phyloP scores from a whole-genome alignment of 2,888 invertebrate genomes.

The Tipula helvola region DNA sequence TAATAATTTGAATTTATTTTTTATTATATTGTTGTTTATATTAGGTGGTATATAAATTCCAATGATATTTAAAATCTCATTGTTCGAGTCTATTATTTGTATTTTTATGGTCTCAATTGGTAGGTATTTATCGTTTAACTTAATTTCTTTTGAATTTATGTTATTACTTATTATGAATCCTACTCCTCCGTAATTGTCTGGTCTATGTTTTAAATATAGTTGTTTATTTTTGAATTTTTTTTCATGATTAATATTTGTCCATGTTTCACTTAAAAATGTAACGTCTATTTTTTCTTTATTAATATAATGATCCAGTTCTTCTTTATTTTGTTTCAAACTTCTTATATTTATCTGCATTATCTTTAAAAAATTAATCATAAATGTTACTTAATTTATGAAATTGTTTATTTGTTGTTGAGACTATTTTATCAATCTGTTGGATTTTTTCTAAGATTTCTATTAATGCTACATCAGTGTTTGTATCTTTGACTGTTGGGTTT shows the following conservation, averaged over 20 bases:
- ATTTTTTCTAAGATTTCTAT: too few species aligned
- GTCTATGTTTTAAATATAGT: neutral
- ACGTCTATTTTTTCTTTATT: neutral
- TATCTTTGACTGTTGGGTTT: too few species aligned
- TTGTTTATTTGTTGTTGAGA: neutral
- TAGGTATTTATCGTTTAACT: neutral
- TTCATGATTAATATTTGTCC: neutral
- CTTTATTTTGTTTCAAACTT: neutral
- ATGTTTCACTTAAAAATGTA: neutral
- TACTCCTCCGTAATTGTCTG: too few species aligned
- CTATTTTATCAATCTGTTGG: neutral
- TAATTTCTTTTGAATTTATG: neutral
- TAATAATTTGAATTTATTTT: too few species aligned
- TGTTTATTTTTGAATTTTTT: neutral
- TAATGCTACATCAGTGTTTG: too few species aligned
- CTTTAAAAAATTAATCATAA: neutral
- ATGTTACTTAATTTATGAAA: neutral
- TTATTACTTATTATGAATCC: neutral
- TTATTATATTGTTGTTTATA: too few species aligned
- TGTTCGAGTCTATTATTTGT: too few species aligned
- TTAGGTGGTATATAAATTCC: too few species aligned
- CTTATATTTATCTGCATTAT: neutral
- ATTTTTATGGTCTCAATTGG: neutral
- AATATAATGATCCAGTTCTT: neutral
- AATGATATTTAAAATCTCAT: too few species aligned